These are phyloP conservation scores for Pyrgus malvae DNA, from an alignment of 2,888 invertebrate genomes.

Conservation along the genomic window DNA sequence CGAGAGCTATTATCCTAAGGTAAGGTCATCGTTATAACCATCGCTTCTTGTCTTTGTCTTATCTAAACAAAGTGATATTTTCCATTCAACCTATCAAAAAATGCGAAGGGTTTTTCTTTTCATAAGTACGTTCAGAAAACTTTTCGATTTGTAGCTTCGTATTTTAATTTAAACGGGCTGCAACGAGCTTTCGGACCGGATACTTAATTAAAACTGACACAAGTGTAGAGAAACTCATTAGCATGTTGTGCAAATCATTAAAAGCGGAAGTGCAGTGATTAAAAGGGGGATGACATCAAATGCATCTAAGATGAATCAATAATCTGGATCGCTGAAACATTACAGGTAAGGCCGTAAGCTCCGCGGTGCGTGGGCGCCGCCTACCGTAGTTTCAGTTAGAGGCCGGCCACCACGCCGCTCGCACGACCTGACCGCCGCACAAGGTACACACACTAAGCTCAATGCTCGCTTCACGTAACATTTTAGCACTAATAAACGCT, in stretches of 20 bases:
- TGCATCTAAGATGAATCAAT: conserved; percentile 28
- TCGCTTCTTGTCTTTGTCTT: not conserved
- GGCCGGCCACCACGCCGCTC: conserved; percentile 75
- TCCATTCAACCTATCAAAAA: no score
- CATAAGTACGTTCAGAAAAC: no score
- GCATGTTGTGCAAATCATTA: no score
- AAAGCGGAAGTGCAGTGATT: no score
- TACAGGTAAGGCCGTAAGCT: conserved; percentile 65
- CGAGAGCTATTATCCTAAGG: conserved; percentile 49
- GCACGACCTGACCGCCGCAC: conserved; percentile 77
- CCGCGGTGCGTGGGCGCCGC: conserved; percentile 57
- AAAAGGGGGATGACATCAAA: conserved; percentile 24
- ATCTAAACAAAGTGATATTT: no score
- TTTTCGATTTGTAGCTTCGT: no score
- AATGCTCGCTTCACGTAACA: conserved; percentile 62
- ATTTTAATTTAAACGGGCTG: no score
- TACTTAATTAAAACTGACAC: no score
- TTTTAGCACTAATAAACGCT: conserved; percentile 72
- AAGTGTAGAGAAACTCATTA: no score
- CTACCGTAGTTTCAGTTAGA: conserved; percentile 62
- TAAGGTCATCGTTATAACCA: conserved; percentile 37
- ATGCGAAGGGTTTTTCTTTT: no score
- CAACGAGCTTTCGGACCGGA: no score
- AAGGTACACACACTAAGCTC: conserved; percentile 60
- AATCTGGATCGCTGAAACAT: conserved; percentile 52